Percentiles rank a stretch among this genome's conserved stretches.
Conservation (phyloP, 2,797 vertebrate species). For the Crocodylus rhombifer region DNA sequence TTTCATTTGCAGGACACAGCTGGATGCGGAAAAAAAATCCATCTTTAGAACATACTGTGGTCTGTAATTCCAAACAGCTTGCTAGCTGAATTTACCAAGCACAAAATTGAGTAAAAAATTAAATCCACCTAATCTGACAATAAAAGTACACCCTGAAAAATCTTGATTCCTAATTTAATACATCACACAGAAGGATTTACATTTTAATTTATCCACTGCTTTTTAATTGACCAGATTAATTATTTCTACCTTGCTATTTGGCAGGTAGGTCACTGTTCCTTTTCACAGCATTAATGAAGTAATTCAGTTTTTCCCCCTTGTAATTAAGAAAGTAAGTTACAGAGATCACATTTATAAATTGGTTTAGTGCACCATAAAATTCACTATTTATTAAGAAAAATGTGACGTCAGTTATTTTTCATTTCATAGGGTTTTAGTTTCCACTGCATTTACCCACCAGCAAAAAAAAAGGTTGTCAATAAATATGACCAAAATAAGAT, state of each 20-base stretch:
- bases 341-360: slow-evolving; percentile 73
- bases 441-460: slow-evolving; percentile 37
- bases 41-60: background rate
- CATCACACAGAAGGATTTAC: slow-evolving; percentile 61
- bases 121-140: slow-evolving; percentile 32
- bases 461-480: slow-evolving; percentile 3
- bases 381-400: slow-evolving; percentile 75
- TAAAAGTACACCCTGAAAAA: slow-evolving; percentile 48
- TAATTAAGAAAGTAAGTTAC: slow-evolving; percentile 80
- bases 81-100: slow-evolving; percentile 20
- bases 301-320: slow-evolving; percentile 68
- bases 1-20: slow-evolving; percentile 35
- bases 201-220: slow-evolving; percentile 81
- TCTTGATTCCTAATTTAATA: slow-evolving; percentile 59
- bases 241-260: slow-evolving; percentile 85
- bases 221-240: slow-evolving; percentile 86
- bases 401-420: slow-evolving; percentile 60
- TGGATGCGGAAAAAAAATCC: background rate
- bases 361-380: slow-evolving; percentile 61
- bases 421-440: slow-evolving; percentile 53
- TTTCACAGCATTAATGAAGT: slow-evolving; percentile 82
- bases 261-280: slow-evolving; percentile 82
- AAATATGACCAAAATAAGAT: slow-evolving; percentile 29
- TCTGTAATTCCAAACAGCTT: fast-evolving
- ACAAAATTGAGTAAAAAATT: slow-evolving; percentile 14